Conservation (phyloP, 2,888 invertebrate genomes). For the Orchesellides sinensis region DNA sequence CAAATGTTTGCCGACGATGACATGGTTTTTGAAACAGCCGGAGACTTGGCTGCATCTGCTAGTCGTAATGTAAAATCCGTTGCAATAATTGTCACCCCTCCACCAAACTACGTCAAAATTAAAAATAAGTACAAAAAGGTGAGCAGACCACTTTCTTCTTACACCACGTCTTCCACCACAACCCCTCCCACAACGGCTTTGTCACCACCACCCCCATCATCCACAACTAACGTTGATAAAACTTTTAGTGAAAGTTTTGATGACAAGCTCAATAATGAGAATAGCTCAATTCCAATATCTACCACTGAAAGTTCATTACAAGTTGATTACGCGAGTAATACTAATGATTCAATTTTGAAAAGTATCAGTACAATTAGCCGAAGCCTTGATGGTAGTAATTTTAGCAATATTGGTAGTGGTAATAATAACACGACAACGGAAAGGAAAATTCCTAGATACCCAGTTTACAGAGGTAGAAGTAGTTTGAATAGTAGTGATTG, state of each 20-base stretch:
- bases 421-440: not conserved
- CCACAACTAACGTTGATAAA: not conserved
- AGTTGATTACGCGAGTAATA: not conserved
- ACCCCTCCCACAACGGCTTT: conserved; percentile 11
- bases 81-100: conserved; percentile 73
- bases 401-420: not conserved
- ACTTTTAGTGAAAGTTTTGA: conserved; percentile 30
- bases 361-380: conserved; percentile 28
- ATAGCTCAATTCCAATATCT: conserved; percentile 34
- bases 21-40: conserved; percentile 34
- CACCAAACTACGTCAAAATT: conserved; percentile 60
- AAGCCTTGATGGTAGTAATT: not conserved
- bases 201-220: not conserved
- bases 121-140: conserved; percentile 52
- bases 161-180: not conserved
- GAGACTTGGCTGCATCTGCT: conserved; percentile 67
- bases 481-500: not conserved
- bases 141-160: not conserved
- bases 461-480: conserved; percentile 50
- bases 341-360: not conserved
- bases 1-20: conserved; percentile 13
- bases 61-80: conserved; percentile 70
- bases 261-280: not conserved
- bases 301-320: not conserved
- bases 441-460: conserved; percentile 21